phyloP scores from a whole-genome alignment of 2,113 vertebrate species.

The Taxidea taxus region DNA sequence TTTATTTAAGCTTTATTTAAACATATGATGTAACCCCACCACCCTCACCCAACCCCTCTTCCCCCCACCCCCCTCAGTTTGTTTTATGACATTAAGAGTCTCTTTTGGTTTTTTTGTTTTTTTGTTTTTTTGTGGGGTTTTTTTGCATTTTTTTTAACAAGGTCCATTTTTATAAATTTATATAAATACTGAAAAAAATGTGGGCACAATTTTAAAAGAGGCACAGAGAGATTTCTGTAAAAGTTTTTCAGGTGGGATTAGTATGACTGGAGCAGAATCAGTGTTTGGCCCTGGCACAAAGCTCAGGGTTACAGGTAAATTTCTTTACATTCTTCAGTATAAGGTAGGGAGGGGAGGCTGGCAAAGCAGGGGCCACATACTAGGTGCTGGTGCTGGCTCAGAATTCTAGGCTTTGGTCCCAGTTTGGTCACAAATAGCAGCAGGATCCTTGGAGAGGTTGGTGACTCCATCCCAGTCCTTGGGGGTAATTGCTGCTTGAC shows the following conservation, averaged over 20 bases:
- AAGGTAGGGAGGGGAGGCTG: background rate
- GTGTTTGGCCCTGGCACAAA: constrained; percentile 73
- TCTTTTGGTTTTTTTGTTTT: no score
- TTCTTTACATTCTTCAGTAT: background rate
- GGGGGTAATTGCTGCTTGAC: background rate
- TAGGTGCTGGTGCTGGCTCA: background rate
- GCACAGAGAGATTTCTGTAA: background rate
- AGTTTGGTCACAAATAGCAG: background rate
- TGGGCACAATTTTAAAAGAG: background rate
- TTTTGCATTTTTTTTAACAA: no score
- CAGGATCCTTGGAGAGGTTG: background rate
- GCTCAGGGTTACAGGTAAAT: constrained; percentile 69
- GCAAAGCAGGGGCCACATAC: no score
- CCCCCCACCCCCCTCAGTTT: no score
- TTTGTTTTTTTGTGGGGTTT: no score
- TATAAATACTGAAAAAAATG: background rate
- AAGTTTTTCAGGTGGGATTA: background rate
- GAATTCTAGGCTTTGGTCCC: background rate
- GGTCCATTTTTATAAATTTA: background rate
- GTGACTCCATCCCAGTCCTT: background rate
- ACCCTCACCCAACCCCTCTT: no score
- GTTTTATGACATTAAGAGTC: no score
- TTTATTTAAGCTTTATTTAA: no score
- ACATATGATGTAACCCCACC: no score
- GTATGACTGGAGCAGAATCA: background rate